Evolutionary conservation across 1,140 invertebrate species (phyloP), one percentile per base, ranked within the genome.

Genomic region (Neoseiulus cucumeris): DNA sequence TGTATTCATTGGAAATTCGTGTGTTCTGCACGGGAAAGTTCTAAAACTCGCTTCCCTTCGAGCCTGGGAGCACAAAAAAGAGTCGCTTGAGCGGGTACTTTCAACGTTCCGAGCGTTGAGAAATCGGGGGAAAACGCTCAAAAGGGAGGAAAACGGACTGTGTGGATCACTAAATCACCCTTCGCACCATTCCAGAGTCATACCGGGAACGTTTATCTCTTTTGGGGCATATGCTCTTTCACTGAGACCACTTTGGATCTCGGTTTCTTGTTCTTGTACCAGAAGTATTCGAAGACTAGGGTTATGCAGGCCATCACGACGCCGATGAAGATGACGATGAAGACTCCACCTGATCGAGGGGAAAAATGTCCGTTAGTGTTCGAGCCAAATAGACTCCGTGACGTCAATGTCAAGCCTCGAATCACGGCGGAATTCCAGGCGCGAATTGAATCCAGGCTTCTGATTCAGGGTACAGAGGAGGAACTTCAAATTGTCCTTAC

Each of bases 271-370:
- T 67, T 69, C 67, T 74, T 75, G 73, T 92, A 94, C 82, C 88
- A 94, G 84, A 89, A 95, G 72, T 94, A 96, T 75, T 98, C 93
- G 45, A 92, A 84, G 0, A 84, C 85, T n/a, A 97, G 77, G 0
- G 91, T 94, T 29, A 95, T 76, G 70, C 91, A 89, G 9, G 92
- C 89, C 71, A 94, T 78, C 0, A 85, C 86, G 44, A 95, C 93
- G 0, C 91, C 91, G 64, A 91, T 87, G 70, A 94, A 90, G 68
- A 95, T 93, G 0, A 94, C 88, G 47, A 97, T 91, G 72, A 97
- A 98, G 0, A 97, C 92, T 0, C 93, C 93, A 44, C 93, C 82
- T 80, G 67, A n/a, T n/a, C n/a, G n/a, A n/a, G n/a, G n/a, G n/a
- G n/a, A n/a, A n/a, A n/a, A n/a, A n/a, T n/a, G n/a, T n/a, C n/a